phyloP scores from a whole-genome alignment of 2,888 invertebrate species.

The Drosophila seclusa region DNA sequence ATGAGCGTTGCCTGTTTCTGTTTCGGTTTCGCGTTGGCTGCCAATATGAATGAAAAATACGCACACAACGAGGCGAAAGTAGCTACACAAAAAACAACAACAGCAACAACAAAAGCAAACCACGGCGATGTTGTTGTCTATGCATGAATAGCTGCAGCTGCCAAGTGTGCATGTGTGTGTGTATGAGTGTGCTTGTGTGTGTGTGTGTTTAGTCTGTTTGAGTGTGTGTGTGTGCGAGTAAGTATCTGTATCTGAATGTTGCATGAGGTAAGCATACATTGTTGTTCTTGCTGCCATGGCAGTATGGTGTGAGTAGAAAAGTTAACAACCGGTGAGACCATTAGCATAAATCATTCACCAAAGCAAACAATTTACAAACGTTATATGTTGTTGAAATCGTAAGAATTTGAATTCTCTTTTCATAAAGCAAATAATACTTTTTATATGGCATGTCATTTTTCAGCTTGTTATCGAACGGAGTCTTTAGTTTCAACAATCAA shows the following conservation, averaged over 20 bases:
- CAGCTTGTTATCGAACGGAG: neutral
- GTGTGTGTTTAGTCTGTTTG: conserved; percentile 25
- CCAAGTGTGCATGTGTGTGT: conserved; percentile 39
- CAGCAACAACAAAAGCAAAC: conserved; percentile 20
- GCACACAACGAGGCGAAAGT: conserved; percentile 66
- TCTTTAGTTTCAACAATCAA: conserved; percentile 8
- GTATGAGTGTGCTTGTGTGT: conserved; percentile 30
- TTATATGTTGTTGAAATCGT: neutral
- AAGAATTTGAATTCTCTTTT: neutral
- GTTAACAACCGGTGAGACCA: conserved; percentile 48
- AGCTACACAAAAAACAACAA: conserved; percentile 30
- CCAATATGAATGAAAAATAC: conserved; percentile 78
- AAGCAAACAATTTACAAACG: neutral
- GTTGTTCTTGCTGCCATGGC: conserved; percentile 35
- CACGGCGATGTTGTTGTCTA: conserved; percentile 52
- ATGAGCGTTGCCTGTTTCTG: conserved; percentile 47
- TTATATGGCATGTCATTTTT: neutral
- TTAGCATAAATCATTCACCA: conserved; percentile 33
- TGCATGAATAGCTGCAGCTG: conserved; percentile 71
- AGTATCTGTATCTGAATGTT: conserved; percentile 65
- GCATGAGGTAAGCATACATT: conserved; percentile 77
- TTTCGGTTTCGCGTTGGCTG: conserved; percentile 70
- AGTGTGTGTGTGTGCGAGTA: conserved; percentile 26
- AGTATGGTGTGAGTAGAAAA: conserved; percentile 59
- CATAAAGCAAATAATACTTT: neutral